A percentile compares a stretch with the other conserved stretches of the same genome.
These are phyloP conservation scores for Eurois occulta DNA, from an alignment of 2,888 invertebrate species.

Conservation along the genomic window DNA sequence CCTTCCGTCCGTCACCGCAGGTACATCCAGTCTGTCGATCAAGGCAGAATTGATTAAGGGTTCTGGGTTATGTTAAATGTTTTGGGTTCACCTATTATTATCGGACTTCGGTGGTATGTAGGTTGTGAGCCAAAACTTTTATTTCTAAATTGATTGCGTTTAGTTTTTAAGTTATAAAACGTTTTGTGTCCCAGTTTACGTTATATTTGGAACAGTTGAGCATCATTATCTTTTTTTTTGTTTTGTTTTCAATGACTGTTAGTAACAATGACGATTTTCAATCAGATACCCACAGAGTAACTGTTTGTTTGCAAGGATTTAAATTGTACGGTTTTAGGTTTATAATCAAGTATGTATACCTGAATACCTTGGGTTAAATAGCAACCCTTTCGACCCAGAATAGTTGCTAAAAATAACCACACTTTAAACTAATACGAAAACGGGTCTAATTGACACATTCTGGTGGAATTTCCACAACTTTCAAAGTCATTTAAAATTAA, in stretches of 20 bases:
- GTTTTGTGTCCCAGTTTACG: not conserved
- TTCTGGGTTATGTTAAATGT: conserved; percentile 54
- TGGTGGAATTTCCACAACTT: conserved; percentile 5
- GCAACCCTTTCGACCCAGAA: conserved; percentile 11
- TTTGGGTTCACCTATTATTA: conserved; percentile 43
- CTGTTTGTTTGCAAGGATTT: conserved; percentile 6
- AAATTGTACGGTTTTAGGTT: not conserved
- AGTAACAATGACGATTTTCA: not conserved
- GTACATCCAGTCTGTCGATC: conserved; percentile 26
- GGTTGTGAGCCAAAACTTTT: conserved; percentile 18
- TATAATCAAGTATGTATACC: not conserved
- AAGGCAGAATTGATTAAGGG: conserved; percentile 57
- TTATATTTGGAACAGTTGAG: not conserved
- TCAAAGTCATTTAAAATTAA: conserved; percentile 28
- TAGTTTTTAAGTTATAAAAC: not conserved
- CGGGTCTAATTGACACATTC: conserved; percentile 47
- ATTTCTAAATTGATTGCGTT: conserved; percentile 4
- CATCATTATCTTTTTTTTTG: not conserved
- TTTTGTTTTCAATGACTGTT: not conserved
- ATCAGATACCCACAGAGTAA: not conserved
- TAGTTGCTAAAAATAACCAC: conserved; percentile 15
- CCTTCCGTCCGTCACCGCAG: conserved; percentile 15
- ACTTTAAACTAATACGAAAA: conserved; percentile 26
- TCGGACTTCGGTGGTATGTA: conserved; percentile 1
- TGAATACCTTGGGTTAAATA: not conserved